phyloP scores from a whole-genome alignment of 1,140 invertebrate genomes.

The Drosophila funebris region DNA sequence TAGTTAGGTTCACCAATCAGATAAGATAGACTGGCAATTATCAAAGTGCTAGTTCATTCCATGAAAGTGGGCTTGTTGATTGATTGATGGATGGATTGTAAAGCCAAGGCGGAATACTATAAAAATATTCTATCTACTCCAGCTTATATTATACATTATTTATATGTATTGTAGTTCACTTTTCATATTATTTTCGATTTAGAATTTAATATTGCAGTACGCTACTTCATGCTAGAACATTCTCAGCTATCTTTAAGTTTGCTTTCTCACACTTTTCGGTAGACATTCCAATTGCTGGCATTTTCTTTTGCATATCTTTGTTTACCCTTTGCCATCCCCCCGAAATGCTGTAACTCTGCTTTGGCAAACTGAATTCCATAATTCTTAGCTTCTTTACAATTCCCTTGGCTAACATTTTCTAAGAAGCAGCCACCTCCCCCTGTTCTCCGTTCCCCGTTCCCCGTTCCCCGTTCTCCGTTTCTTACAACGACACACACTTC shows the following conservation, averaged over 20 bases:
- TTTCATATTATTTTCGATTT: too few species aligned
- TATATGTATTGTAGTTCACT: too few species aligned
- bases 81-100: neutral
- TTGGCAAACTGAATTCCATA: slow-evolving; percentile 56
- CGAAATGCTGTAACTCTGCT: slow-evolving; percentile 4
- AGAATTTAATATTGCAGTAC: neutral
- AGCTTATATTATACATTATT: too few species aligned
- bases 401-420: slow-evolving; percentile 73
- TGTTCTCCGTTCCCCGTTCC: neutral
- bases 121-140: too few species aligned
- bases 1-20: slow-evolving; percentile 39
- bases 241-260: neutral
- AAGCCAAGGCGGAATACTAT: neutral
- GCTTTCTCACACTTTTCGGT: neutral
- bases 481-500: neutral
- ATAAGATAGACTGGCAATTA: slow-evolving; percentile 10
- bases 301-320: neutral
- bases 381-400: slow-evolving; percentile 64
- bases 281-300: neutral
- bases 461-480: neutral
- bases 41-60: slow-evolving; percentile 3
- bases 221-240: neutral
- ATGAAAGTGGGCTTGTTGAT: neutral
- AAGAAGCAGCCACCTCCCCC: slow-evolving; percentile 44
- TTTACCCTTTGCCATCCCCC: slow-evolving; percentile 17